Evolutionary conservation across 2,888 invertebrate species (phyloP), one percentile per base, ranked within the genome.

Genomic region (Dendrolimus houi): DNA sequence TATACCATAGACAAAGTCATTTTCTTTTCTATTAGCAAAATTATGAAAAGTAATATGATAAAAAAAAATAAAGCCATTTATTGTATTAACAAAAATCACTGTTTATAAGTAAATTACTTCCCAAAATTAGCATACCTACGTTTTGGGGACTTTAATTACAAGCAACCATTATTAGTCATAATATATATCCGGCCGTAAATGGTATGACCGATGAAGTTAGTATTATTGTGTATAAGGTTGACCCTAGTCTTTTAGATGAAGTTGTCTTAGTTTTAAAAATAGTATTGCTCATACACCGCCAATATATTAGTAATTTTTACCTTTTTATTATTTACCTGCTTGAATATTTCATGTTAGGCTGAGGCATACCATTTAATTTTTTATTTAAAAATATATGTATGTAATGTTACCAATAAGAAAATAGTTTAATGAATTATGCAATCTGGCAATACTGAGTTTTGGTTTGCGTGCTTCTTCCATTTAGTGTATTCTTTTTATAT

Each of bases 161-260:
- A 17, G 17, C 2, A 17, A 17, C 47, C 47, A 13, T 56, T 56
- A 52, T 17, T 3, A 17, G 17, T 17, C 17, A 17, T 17, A 17
- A 2, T 17, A 17, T 17, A 17, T 17, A 17, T 1, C 6, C 29
- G 29, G 29, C 29, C 29, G 29, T 29, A 29, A 29, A 29, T 29
- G 29, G 29, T 29, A n/a, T 29, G 52, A 58, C 12, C 52, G 57
- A 41, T 62, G 56, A 29, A 29, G 29, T 29, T 61, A 80, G 81
- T 85, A 84, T 83, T 84, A 80, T 77, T 74, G 72, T 75, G 71
- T 73, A 69, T 81, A 80, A 77, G 71, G 72, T 74, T 76, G 79
- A 71, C 82, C 83, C 86, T 87, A 87, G 87, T 87, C 85, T 78
- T 47, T 29, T 85, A 87, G 84, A 70, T 83, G 83, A 79, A 76